Evolutionary conservation across 1,140 invertebrate genomes (phyloP).

Genomic region (Calliopsis andreniformis): DNA sequence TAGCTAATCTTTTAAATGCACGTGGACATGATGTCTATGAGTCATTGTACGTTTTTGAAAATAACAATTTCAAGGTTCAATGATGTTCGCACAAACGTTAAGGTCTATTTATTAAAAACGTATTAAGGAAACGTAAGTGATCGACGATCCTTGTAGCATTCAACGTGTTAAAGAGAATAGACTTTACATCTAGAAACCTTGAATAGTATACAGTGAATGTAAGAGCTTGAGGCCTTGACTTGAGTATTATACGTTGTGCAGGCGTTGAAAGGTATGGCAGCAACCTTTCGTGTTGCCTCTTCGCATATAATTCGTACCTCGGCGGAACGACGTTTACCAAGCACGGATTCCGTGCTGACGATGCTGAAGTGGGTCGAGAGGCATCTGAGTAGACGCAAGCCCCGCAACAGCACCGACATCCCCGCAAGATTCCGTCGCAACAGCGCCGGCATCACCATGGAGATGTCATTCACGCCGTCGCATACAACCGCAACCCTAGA

Average conservation of each 20-base stretch:
- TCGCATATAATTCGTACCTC: conserved; percentile 92
- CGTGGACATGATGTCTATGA: too few relatives aligned
- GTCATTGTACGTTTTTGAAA: too few relatives aligned
- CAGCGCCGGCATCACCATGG: conserved; percentile 86
- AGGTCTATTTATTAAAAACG: too few relatives aligned
- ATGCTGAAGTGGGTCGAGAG: conserved; percentile 95
- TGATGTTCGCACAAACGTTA: too few relatives aligned
- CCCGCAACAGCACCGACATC: conserved; percentile 81
- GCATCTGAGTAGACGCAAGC: conserved; percentile 89
- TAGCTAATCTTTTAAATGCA: too few relatives aligned
- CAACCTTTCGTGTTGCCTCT: conserved; percentile 93
- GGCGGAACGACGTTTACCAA: conserved; percentile 91
- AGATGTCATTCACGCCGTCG: conserved; percentile 84
- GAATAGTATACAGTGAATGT: too few relatives aligned
- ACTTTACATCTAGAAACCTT: too few relatives aligned
- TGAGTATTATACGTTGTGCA: conserved; percentile 67
- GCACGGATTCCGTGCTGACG: conserved; percentile 92
- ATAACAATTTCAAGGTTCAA: too few relatives aligned
- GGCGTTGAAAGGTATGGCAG: conserved; percentile 94
- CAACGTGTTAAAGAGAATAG: too few relatives aligned
- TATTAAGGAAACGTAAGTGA: too few relatives aligned
- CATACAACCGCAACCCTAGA: conserved; percentile 48
- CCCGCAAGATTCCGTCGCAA: conserved; percentile 83
- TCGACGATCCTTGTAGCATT: too few relatives aligned
- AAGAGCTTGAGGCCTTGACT: too few relatives aligned